phyloP scores from a whole-genome alignment of 2,113 vertebrate species.

The Ancistrus triradiatus region DNA sequence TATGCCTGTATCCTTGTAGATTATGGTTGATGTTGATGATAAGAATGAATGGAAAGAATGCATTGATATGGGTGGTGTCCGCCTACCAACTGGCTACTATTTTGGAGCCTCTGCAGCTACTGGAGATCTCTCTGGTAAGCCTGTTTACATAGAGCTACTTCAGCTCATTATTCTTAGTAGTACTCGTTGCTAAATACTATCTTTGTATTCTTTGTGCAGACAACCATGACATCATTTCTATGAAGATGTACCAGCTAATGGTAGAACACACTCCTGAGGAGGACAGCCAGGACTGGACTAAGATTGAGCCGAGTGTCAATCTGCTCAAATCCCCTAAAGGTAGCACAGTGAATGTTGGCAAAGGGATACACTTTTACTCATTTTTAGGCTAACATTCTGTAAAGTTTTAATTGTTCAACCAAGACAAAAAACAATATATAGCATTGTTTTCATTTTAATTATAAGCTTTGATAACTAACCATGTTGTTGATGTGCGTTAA shows the following conservation, averaged over 20 bases:
- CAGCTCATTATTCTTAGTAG: neutral
- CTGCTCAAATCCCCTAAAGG: conserved; percentile 97
- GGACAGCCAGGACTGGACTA: conserved; percentile 91
- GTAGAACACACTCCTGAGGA: conserved; percentile 91
- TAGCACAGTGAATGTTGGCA: conserved; percentile 43
- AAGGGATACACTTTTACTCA: no score
- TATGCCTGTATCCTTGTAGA: conserved; percentile 57
- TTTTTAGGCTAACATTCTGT: no score
- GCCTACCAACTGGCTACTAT: conserved; percentile 93
- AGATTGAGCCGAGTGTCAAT: conserved; percentile 93
- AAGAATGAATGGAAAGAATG: conserved; percentile 97
- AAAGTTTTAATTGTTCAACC: no score
- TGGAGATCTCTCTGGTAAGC: conserved; percentile 91
- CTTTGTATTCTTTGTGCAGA: conserved; percentile 63
- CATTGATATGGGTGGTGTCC: conserved; percentile 89
- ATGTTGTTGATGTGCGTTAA: no score
- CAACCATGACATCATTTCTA: conserved; percentile 96
- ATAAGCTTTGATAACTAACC: no score
- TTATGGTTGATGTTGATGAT: conserved; percentile 93
- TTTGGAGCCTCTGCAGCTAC: conserved; percentile 95
- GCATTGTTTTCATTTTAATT: no score
- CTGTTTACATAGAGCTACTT: neutral
- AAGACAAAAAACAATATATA: no score
- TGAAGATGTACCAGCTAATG: conserved; percentile 98
- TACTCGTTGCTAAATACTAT: neutral